Evolutionary conservation across 2,797 vertebrate genomes (phyloP), one percentile per base, ranked within the genome.

Genomic region (Glossophaga mutica): DNA sequence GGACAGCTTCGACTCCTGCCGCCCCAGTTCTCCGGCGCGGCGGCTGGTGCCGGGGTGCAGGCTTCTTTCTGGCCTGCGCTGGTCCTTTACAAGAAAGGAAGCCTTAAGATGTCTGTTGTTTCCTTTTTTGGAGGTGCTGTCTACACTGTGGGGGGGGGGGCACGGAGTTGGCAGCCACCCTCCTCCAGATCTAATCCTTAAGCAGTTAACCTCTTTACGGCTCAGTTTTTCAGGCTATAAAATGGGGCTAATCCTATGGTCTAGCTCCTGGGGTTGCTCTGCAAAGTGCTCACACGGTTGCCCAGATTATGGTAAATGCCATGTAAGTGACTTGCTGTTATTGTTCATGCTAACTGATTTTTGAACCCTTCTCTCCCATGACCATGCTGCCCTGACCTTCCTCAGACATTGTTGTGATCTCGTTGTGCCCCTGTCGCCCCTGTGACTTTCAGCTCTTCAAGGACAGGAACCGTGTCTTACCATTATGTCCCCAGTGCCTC

Each of bases 41-140:
- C 0, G 1, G 32, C n/a, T 0, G 1, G 15, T 3, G 3, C 34
- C 9, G 1, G 15, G 3, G 2, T 14, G 10, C 37, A 65, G 16
- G 18, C 2, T 0, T 46, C 34, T 24, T 39, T 29, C 70, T 7
- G 10, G 32, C 24, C 32, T 22, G 1, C 44, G 37, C 3, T 59
- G 24, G 3, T 73, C 8, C 52, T 55, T 73, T 52, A 1, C 8
- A 7, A 87, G 44, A 26, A 59, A 81, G 5, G 24, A 39, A 70
- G 22, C 59, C 5, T 46, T 42, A 4, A 6, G 18, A 16, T 39
- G 16, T 1, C 9, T 9, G 1, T 26, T 59, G 46, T 37, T 65
- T 42, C 62, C 6, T 82, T 32, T 44, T 50, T 26, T 57, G 81
- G 26, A 21, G 37, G 19, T 32, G 24, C 2, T 55, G 7, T 82